Conservation (phyloP, 2,113 vertebrate species). For the Phyllopteryx taeniolatus region DNA sequence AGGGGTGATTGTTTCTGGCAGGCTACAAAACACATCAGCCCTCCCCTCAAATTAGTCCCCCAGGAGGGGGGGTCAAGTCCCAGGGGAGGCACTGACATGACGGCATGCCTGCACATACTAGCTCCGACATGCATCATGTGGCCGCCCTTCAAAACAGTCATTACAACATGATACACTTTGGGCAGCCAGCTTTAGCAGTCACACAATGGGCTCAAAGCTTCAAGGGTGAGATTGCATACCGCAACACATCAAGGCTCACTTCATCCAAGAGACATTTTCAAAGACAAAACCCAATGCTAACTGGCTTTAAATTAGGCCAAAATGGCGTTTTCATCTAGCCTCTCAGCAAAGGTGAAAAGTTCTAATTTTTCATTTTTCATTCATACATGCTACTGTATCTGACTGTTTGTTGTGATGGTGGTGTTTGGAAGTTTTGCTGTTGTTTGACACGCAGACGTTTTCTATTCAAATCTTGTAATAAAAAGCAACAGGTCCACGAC, state of each 20-base stretch:
- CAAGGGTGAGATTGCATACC: too few relatives aligned
- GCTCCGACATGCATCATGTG: constrained; percentile 21
- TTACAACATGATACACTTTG: not conserved
- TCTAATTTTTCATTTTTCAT: too few relatives aligned
- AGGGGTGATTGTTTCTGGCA: constrained; percentile 99
- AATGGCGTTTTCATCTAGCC: too few relatives aligned
- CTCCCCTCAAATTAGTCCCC: constrained; percentile 98
- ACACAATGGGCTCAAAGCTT: too few relatives aligned
- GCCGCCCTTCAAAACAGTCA: not conserved
- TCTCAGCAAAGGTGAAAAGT: too few relatives aligned
- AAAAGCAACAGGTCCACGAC: not conserved
- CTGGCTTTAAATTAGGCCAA: too few relatives aligned
- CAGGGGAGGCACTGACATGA: constrained; percentile 89
- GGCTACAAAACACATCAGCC: constrained; percentile 98
- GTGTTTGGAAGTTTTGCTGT: not conserved
- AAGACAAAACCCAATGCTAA: not conserved
- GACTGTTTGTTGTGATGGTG: too few relatives aligned
- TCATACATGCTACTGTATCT: too few relatives aligned
- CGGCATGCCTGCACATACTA: constrained; percentile 53
- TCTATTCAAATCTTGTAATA: not conserved
- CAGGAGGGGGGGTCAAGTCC: constrained; percentile 88
- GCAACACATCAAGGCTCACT: not conserved
- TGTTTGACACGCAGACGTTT: too few relatives aligned
- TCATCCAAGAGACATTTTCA: not conserved
- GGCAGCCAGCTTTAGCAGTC: not conserved